Evolutionary conservation across 2,888 invertebrate genomes (phyloP).

Genomic region (Drosophila niveifrons): DNA sequence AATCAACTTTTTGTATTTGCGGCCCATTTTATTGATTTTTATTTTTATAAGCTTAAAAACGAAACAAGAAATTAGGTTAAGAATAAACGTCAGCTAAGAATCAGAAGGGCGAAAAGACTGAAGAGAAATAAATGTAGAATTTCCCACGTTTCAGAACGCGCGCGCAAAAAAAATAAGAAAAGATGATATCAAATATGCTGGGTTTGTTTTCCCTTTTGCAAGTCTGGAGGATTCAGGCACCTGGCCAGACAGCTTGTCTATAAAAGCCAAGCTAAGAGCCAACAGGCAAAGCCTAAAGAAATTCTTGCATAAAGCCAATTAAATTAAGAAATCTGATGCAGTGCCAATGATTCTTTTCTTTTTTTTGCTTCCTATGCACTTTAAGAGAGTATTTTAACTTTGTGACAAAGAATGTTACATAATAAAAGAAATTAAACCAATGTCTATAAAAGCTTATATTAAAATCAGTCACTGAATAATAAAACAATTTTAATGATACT

Average conservation of each 20-base stretch:
- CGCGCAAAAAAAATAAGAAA: neutral
- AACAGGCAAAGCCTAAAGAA: constrained; percentile 48
- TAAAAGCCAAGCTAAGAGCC: constrained; percentile 50
- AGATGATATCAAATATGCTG: constrained; percentile 41
- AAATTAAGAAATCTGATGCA: constrained; percentile 82
- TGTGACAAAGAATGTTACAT: neutral
- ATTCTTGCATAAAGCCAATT: constrained; percentile 81
- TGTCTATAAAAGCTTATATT: no score
- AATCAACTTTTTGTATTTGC: constrained; percentile 9
- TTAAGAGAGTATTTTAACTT: neutral
- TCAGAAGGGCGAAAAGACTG: neutral
- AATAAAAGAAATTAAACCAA: neutral
- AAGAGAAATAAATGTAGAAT: constrained; percentile 22
- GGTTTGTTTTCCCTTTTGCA: constrained; percentile 21
- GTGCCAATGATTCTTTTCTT: constrained; percentile 64
- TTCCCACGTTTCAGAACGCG: constrained; percentile 47
- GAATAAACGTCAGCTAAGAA: neutral
- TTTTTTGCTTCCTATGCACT: neutral
- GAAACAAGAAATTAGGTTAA: constrained; percentile 58
- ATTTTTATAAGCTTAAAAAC: constrained; percentile 1
- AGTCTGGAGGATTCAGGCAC: constrained; percentile 23
- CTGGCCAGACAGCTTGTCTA: constrained; percentile 80
- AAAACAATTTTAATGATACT: no score
- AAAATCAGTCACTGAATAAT: no score
- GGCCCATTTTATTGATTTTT: constrained; percentile 27